These are phyloP conservation scores for Limnephilus lunatus DNA, from an alignment of 2,888 invertebrate genomes.

Conservation along the genomic window DNA sequence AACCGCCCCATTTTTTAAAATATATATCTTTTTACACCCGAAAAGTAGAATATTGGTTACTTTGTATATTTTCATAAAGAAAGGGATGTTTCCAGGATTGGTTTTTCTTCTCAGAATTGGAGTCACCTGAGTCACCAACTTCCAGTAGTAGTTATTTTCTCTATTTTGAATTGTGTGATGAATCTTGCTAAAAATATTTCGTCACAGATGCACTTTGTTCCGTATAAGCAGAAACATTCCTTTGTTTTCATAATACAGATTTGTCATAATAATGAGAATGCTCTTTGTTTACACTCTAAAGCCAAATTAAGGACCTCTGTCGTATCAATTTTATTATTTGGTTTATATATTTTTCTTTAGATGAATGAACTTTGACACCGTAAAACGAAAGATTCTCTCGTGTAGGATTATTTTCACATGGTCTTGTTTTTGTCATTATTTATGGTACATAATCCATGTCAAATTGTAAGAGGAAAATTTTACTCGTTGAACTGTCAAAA, in stretches of 20 bases:
- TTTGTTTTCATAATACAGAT: background rate
- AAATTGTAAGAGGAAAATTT: too few species aligned
- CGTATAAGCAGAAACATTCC: background rate
- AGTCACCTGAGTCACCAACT: background rate
- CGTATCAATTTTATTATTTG: background rate
- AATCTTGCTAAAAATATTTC: background rate
- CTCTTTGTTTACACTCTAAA: background rate
- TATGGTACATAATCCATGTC: background rate
- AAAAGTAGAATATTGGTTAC: background rate
- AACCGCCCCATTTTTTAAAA: conserved; percentile 31
- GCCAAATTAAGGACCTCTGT: background rate
- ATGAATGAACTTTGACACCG: background rate
- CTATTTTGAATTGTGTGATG: background rate
- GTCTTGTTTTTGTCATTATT: background rate
- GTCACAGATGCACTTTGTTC: background rate
- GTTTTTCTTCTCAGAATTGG: background rate
- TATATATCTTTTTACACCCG: background rate
- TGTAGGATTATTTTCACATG: background rate
- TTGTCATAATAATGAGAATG: background rate
- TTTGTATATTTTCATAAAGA: background rate
- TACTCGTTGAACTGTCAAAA: too few species aligned
- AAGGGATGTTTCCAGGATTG: background rate
- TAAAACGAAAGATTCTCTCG: background rate
- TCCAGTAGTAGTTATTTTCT: background rate
- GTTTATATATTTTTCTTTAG: background rate